Conservation (phyloP, 2,888 invertebrate species). For the Perdita meconis region DNA sequence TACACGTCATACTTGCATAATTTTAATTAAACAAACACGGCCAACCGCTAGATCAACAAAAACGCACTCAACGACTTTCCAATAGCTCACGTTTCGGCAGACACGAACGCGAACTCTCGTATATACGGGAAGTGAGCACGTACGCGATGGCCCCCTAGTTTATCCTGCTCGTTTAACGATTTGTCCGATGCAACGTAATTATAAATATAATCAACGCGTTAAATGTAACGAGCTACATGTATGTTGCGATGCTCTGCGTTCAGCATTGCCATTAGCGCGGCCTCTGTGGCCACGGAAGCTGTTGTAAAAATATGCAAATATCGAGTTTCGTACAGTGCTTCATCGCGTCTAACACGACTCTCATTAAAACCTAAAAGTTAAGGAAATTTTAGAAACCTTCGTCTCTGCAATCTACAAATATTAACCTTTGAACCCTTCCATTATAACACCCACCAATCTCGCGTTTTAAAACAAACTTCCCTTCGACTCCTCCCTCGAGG, state of each 20-base stretch:
- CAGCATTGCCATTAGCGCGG: conserved; percentile 30
- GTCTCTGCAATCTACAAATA: too few relatives aligned
- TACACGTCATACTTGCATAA: conserved; percentile 69
- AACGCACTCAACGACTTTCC: conserved; percentile 68
- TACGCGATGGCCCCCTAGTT: conserved; percentile 48
- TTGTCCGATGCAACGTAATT: conserved; percentile 55
- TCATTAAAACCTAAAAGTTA: not conserved
- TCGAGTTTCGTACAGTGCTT: not conserved
- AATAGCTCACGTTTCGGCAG: conserved; percentile 54
- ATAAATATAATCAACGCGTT: conserved; percentile 63
- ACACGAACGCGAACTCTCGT: not conserved
- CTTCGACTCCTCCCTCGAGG: not conserved
- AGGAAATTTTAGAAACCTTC: too few relatives aligned
- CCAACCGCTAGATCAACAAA: conserved; percentile 64
- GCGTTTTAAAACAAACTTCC: not conserved
- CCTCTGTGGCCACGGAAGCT: conserved; percentile 1
- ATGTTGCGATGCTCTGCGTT: conserved; percentile 13
- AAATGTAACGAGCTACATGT: conserved; percentile 41
- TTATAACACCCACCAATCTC: not conserved
- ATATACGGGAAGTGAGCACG: conserved; percentile 3
- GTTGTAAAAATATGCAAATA: conserved; percentile 22
- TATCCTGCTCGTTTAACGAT: conserved; percentile 62
- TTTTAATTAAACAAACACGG: conserved; percentile 72
- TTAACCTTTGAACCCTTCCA: not conserved
- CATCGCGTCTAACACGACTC: not conserved